A percentile compares a stretch with the other conserved stretches of the same genome.
These are phyloP conservation scores for Percina caprodes DNA, from an alignment of 2,113 vertebrate genomes.

Conservation along the genomic window DNA sequence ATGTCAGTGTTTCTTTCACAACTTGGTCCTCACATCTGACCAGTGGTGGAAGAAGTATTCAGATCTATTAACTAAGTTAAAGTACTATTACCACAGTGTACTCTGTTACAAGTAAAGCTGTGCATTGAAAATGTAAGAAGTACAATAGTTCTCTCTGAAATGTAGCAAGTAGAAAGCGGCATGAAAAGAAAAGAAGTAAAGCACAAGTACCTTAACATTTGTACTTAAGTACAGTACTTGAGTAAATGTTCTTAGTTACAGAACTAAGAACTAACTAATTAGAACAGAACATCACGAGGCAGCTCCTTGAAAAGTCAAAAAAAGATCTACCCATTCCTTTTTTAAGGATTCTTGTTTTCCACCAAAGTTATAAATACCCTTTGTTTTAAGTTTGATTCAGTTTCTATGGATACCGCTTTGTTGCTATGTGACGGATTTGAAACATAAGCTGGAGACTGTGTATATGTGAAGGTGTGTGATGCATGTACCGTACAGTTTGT, in stretches of 20 bases:
- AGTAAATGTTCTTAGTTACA: too few species aligned
- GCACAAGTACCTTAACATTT: too few species aligned
- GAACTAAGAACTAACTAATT: too few species aligned
- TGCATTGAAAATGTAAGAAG: too few species aligned
- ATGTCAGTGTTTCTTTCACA: background rate
- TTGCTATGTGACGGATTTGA: slow-evolving; percentile 77
- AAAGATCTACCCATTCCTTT: slow-evolving; percentile 30
- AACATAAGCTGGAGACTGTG: slow-evolving; percentile 41
- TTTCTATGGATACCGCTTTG: slow-evolving; percentile 79
- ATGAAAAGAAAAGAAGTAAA: too few species aligned
- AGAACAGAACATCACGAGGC: background rate
- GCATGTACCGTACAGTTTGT: background rate
- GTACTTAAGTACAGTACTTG: too few species aligned
- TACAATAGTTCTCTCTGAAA: too few species aligned
- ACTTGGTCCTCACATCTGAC: background rate
- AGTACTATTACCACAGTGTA: too few species aligned
- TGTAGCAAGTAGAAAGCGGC: too few species aligned
- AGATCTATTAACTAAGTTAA: too few species aligned
- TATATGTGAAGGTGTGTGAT: slow-evolving; percentile 27
- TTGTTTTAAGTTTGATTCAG: slow-evolving; percentile 73
- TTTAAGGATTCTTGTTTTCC: slow-evolving; percentile 33
- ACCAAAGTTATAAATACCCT: slow-evolving; percentile 58
- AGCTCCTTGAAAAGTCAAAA: background rate
- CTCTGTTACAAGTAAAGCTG: too few species aligned
- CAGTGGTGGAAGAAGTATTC: too few species aligned